Evolutionary conservation across 2,113 vertebrate species (phyloP), one percentile per base, ranked within the genome.

Genomic region (Malaclemys terrapin): DNA sequence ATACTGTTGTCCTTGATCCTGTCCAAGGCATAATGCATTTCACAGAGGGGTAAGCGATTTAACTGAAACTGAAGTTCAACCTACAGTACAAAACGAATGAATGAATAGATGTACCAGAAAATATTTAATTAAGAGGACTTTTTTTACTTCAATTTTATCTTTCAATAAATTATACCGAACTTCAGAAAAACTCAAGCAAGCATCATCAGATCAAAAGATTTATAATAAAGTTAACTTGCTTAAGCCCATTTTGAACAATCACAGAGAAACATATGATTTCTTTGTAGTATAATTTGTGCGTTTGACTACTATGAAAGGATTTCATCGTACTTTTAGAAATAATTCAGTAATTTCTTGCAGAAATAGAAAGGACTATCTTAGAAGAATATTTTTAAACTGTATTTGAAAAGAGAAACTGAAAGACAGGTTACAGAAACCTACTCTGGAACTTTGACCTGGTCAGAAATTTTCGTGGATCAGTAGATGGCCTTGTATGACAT

Each of bases 21-120:
- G 98, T 99, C 99, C 98, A 99, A 97, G 84, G 99, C 99, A 89
- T 99, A 99, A 97, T 99, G 99, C 99, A 99, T 99, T 98, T 99
- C 99, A 98, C 99, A 99, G 97, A 99, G 99, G 82, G 99, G 99
- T 96, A 99, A 98, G 90, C 99, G 98, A 98, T 99, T 99, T 97
- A 99, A 96, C 93, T 99, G 99, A 98, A 99, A 99, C 98, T 99
- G 99, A 94, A 99, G 99, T 98, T 99, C 99, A 98, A 99, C 99
- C 99, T 99, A 98, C 91, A 97, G 93, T 9, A 88, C 50, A 97
- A 96, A 98, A 94, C 4, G 3, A 94, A 75, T 2, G 3, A 93
- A 94, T 20, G 3, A 52, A 92, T 9, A 93, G 56, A 57, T 87
- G 85, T 96, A 90, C 4, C 80, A 92, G 79, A 95, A 91, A 81